Conservation (phyloP, 1,140 invertebrate species). For the Charaxes varanes region DNA sequence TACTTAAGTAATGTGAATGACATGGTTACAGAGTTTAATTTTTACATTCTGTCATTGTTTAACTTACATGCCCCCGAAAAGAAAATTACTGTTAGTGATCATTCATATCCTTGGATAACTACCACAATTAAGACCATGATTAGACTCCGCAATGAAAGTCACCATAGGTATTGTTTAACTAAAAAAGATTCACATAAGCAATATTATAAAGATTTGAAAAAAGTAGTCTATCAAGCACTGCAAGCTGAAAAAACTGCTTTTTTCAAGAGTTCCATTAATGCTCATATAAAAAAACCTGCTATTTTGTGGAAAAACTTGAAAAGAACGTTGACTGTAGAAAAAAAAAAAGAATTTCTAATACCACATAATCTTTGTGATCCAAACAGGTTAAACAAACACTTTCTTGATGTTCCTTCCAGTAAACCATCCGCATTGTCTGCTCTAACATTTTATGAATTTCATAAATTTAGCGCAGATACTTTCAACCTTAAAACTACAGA, state of each 20-base stretch:
- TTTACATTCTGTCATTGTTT: constrained; percentile 8
- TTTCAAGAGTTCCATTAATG: not conserved
- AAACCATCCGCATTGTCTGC: not conserved
- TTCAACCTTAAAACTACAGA: constrained; percentile 1
- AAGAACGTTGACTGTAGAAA: constrained; percentile 1
- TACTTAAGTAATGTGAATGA: constrained; percentile 6
- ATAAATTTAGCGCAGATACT: not conserved
- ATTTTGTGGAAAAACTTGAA: constrained; percentile 6
- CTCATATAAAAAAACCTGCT: not conserved
- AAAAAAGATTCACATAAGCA: no score
- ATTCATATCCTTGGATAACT: constrained; percentile 20
- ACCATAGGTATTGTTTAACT: no score
- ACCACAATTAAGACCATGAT: constrained; percentile 17
- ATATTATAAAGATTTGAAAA: not conserved
- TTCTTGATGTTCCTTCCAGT: constrained; percentile 1
- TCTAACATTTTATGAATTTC: constrained; percentile 4
- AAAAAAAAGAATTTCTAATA: not conserved
- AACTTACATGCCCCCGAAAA: constrained; percentile 14
- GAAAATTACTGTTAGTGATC: constrained; percentile 8
- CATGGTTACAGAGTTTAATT: constrained; percentile 3
- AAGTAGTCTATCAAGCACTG: not conserved
- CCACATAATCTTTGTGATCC: constrained; percentile 12
- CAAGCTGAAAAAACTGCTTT: not conserved
- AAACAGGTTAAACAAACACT: constrained; percentile 10
- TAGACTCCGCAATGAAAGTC: no score